Base-by-base conservation (phyloP, 2,888 invertebrate genomes). In the Pachliopta kotzebuea region DNA sequence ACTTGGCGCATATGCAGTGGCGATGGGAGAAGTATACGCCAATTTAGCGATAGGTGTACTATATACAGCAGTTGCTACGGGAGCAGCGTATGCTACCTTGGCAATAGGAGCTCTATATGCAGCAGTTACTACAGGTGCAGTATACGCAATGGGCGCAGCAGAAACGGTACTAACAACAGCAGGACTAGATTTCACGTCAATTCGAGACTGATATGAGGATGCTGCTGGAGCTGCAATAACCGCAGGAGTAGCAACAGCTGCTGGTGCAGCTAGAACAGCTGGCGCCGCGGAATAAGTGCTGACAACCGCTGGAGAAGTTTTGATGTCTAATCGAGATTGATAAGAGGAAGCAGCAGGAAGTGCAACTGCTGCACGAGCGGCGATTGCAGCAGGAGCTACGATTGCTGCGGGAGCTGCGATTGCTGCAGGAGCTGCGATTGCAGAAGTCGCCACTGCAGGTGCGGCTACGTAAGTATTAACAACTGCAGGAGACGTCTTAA, bases 261-360 rank as follows among this genome's bases (percentile, higher is more conserved):
- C 80, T 53, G 84, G 82, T 62, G 83, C 79, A 20, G 49, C 76
- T 3, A 42, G 66, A 17, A 85, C 45, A 7, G 72, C 62, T 8
- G 61, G 11, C 73, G 73, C 67, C 29, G 56, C 59, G 42, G 55
- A 18, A 7, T 73, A 60, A 78, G 63, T 56, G 21, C 57, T 56
- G 56, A 63, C 42, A 37, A 58, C 20, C 23, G 80, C 75, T 4
- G 84, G 83, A 7, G 81, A 75, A 4, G 77, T 71, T 60, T 86
- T 85, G 53, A 92, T 86, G 68, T 91, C 85, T 60, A 90, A 86
- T 9, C 89, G 82, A 66, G 91, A 87, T 71, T 92, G 90, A 69
- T 85, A 87, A 9, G 88, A 88, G 11, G 71, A 73, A 11, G n/a
- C 18, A 45, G 45, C 45, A 45, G 45, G 45, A 45, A 74, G 76